A percentile compares a stretch with the other conserved stretches of the same genome.
phyloP scores from a whole-genome alignment of 2,888 invertebrate species.

The Orchestes rusci region DNA sequence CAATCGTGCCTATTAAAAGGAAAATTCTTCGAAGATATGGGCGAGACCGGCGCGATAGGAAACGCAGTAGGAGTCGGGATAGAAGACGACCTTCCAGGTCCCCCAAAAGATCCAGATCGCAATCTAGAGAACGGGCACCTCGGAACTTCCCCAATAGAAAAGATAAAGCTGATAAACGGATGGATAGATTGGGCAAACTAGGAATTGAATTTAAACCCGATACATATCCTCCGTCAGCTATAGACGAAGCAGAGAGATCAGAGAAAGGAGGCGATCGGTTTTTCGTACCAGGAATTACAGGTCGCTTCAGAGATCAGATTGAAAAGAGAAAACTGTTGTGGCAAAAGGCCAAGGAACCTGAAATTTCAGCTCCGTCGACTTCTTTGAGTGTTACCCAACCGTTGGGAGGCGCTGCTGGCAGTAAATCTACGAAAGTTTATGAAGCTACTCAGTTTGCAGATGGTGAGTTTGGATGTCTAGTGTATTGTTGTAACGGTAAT shows the following conservation, averaged over 20 bases:
- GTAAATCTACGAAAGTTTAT: conserved; percentile 51
- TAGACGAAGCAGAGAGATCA: conserved; percentile 38
- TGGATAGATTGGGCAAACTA: conserved; percentile 46
- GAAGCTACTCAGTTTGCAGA: conserved; percentile 83
- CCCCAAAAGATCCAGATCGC: conserved; percentile 34
- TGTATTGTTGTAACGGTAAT: background rate
- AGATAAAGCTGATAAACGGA: conserved; percentile 44
- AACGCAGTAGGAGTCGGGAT: conserved; percentile 30
- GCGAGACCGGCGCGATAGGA: conserved; percentile 30
- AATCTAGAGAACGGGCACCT: conserved; percentile 30
- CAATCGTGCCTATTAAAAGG: too few species aligned
- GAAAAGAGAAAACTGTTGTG: conserved; percentile 89
- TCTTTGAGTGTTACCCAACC: conserved; percentile 25
- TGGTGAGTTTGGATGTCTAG: conserved; percentile 48
- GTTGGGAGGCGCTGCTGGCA: conserved; percentile 29
- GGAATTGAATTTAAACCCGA: conserved; percentile 23
- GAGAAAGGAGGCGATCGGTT: conserved; percentile 47
- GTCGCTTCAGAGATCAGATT: conserved; percentile 77
- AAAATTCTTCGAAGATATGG: too few species aligned
- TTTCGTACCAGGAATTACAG: conserved; percentile 41
- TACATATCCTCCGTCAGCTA: conserved; percentile 17
- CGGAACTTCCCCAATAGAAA: conserved; percentile 34
- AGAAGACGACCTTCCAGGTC: conserved; percentile 27
- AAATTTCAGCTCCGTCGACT: conserved; percentile 25
- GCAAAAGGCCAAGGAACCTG: conserved; percentile 67